Evolutionary conservation across 2,797 vertebrate species (phyloP), one percentile per base, ranked within the genome.

Genomic region (Acipenser transmontanus): DNA sequence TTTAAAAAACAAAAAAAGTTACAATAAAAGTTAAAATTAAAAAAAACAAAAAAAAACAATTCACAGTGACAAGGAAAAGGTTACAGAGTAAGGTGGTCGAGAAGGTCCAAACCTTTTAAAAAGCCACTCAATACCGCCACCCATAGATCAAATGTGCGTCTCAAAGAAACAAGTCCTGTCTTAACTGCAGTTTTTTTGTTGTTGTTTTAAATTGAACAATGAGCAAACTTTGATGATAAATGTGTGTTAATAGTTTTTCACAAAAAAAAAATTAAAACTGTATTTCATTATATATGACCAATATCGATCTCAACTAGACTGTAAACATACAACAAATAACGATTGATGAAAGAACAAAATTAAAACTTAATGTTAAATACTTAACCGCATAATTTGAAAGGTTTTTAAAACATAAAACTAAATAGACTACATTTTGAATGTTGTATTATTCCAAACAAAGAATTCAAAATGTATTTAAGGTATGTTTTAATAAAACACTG

Each of bases 11-110:
- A n/a, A 11, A 57, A 57, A 57, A 57, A 57, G 54, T 57, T 57
- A n/a, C 12, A 57, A 57, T 57, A 57, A 57, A 57, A 57, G 12
- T 57, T 57, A 57, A 57, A 17, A 57, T 10, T 57, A 57, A 57
- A 57, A 57, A 51, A 57, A 57, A 57, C n/a, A 57, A 10, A 57
- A 1, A 34, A 4, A 34, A 4, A 3, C 34, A 34, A 34, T 5
- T 57, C 8, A 57, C 11, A 1, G 12, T 57, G 12, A 57, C 12
- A 57, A 13, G 54, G 9, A n/a, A 57, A 57, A 57, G 54, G 12
- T 11, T 4, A 57, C 2, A 1, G 7, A 11, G 12, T 11, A 57
- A 7, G 54, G 54, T 13, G 12, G 54, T 13, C 54, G 9, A n/a
- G n/a, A 11, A 57, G 54, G 54, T 11, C 54, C 54, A 57, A 57